phyloP scores from a whole-genome alignment of 2,797 vertebrate genomes.

The Cyclopterus lumpus region DNA sequence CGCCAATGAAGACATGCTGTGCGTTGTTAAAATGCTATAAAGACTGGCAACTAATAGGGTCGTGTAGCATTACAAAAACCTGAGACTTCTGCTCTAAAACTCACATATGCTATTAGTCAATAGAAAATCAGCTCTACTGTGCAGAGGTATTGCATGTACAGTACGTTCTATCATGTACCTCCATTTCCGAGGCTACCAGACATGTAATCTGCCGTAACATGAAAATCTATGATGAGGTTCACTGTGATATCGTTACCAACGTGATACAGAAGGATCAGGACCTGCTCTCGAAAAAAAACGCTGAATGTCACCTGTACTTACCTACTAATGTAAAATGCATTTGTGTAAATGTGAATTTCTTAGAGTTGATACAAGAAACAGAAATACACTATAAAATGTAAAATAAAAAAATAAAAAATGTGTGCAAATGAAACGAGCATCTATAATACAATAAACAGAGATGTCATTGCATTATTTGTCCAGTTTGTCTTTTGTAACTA shows the following conservation, averaged over 20 bases:
- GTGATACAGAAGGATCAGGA: slow-evolving; percentile 50
- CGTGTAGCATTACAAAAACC: slow-evolving; percentile 62
- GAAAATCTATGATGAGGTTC: slow-evolving; percentile 48
- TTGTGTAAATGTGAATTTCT: slow-evolving; percentile 88
- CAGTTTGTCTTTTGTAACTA: not conserved
- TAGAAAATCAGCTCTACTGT: slow-evolving; percentile 56
- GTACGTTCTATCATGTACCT: slow-evolving; percentile 56
- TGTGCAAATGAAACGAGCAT: slow-evolving; percentile 75
- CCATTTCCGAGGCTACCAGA: slow-evolving; percentile 45
- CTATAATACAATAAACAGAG: slow-evolving; percentile 82
- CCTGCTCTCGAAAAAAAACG: slow-evolving; percentile 48
- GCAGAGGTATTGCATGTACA: slow-evolving; percentile 68
- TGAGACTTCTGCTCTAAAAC: slow-evolving; percentile 48
- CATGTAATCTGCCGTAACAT: slow-evolving; percentile 38
- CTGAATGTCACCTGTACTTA: slow-evolving; percentile 83
- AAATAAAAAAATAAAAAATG: slow-evolving; percentile 57
- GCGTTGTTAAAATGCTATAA: slow-evolving; percentile 65
- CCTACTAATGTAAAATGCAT: slow-evolving; percentile 85
- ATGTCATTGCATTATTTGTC: slow-evolving; percentile 71
- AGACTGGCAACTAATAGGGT: slow-evolving; percentile 47
- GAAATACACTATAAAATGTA: slow-evolving; percentile 76
- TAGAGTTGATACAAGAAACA: slow-evolving; percentile 81
- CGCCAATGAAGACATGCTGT: slow-evolving; percentile 57
- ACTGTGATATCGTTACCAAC: slow-evolving; percentile 61
- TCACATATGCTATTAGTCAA: slow-evolving; percentile 48